Base-by-base conservation (phyloP, 2,797 vertebrate species). In the Thunnus albacares region DNA sequence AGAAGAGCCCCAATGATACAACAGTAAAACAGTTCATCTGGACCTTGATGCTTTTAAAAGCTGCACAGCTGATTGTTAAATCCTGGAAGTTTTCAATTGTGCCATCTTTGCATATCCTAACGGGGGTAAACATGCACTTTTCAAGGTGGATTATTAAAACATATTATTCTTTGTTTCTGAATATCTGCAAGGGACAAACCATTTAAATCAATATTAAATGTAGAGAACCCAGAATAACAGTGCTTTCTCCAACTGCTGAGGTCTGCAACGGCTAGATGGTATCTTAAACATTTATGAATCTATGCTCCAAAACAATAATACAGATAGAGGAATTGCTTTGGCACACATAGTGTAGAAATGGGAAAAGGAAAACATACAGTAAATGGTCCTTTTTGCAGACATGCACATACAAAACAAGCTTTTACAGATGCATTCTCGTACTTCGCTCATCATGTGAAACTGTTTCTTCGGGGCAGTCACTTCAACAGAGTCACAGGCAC, bases 321-420 rank as follows among this genome's bases (percentile, higher is more conserved):
- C n/a, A 53, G 53, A 58, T 9, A 10, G 33, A 72, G 41, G 49
- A 85, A 62, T 62, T 71, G 85, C 64, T 85, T 88, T 80, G 81
- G 82, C 79, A 90, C 75, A 68, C 75, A 71, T 51, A 81, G 65
- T 68, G 73, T 14, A 72, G 61, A 75, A 76, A 71, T 51, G 49
- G 9, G 71, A 78, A 73, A 72, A 60, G 7, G 59, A 53, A 62
- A 79, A 72, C 26, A 69, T 58, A 86, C 66, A 73, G 51, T 45
- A 70, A 87, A 80, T 86, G 86, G 84, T 85, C 87, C 80, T 83
- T 78, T 24, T 81, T 68, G 26, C 77, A 82, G 66, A 86, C 87
- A 83, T 87, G 86, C 79, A 86, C 77, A 77, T 33, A 73, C 52
- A 57, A 61, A 76, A 77, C 57, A 80, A 83, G 64, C 69, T 57